Evolutionary conservation across 2,113 vertebrate genomes (phyloP).

Genomic region (Mirounga angustirostris): DNA sequence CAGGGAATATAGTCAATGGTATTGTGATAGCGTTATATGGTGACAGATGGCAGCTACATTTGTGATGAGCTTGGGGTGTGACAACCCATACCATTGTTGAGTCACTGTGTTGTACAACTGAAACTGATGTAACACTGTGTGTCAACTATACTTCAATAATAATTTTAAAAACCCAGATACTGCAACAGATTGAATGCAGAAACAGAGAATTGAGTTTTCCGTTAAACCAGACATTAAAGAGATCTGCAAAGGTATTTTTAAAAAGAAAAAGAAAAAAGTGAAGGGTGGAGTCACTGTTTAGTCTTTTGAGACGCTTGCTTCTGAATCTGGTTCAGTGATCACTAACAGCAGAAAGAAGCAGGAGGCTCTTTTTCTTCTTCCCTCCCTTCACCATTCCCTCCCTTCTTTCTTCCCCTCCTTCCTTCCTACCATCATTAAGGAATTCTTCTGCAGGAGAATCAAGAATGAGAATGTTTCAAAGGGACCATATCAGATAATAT

Average conservation of each 20-base stretch:
- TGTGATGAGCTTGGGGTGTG: neutral
- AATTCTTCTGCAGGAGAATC: conserved; percentile 24
- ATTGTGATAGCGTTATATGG: neutral
- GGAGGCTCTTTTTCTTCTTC: neutral
- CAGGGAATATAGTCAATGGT: neutral
- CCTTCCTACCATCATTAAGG: neutral
- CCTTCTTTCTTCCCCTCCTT: neutral
- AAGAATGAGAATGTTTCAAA: conserved; percentile 45
- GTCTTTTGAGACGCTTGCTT: neutral
- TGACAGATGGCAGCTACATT: neutral
- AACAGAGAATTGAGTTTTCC: neutral
- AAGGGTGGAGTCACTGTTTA: neutral
- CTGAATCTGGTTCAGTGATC: neutral
- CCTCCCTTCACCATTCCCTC: neutral
- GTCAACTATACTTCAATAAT: neutral
- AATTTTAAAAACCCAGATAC: neutral
- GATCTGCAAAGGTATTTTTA: neutral
- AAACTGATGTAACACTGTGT: neutral
- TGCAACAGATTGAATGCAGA: neutral
- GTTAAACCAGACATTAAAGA: neutral
- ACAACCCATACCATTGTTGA: neutral
- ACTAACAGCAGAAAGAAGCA: neutral
- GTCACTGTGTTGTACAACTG: neutral
- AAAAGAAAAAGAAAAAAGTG: neutral
- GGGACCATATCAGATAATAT: neutral